Evolutionary conservation across 1,140 invertebrate genomes (phyloP).

Genomic region (Triops cancriformis): DNA sequence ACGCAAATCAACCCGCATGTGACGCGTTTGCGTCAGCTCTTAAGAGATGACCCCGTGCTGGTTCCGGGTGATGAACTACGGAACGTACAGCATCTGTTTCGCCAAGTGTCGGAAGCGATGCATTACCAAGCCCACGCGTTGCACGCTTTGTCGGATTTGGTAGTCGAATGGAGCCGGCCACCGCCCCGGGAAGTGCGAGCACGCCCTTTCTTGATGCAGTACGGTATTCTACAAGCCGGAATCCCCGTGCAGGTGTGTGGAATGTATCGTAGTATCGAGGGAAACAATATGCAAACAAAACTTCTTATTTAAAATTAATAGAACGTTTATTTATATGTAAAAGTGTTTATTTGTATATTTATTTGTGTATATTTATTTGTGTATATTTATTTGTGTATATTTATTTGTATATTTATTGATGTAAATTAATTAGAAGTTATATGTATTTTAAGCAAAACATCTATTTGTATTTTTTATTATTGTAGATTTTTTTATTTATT

Average conservation of each 20-base stretch:
- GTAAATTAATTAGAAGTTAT: too few relatives aligned
- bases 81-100: conserved; percentile 28
- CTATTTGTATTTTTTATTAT: neutral
- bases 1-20: conserved; percentile 53
- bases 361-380: too few relatives aligned
- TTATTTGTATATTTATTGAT: too few relatives aligned
- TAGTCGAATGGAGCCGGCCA: conserved; percentile 56
- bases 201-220: conserved; percentile 56
- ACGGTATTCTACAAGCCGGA: conserved; percentile 50
- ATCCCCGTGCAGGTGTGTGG: conserved; percentile 53
- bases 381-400: too few relatives aligned
- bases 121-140: conserved; percentile 78
- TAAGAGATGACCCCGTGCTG: conserved; percentile 50
- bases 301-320: too few relatives aligned
- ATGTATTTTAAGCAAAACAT: too few relatives aligned
- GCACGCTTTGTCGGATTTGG: conserved; percentile 78
- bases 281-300: neutral
- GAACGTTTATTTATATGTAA: too few relatives aligned
- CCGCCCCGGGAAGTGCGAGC: conserved; percentile 62
- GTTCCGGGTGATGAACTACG: conserved; percentile 30
- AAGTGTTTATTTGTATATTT: too few relatives aligned
- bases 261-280: conserved; percentile 1
- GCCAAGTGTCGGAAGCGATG: conserved; percentile 60
- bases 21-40: conserved; percentile 49
- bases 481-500: neutral